Evolutionary conservation across 2,113 vertebrate species (phyloP).

Genomic region (Tylochromis polylepis): DNA sequence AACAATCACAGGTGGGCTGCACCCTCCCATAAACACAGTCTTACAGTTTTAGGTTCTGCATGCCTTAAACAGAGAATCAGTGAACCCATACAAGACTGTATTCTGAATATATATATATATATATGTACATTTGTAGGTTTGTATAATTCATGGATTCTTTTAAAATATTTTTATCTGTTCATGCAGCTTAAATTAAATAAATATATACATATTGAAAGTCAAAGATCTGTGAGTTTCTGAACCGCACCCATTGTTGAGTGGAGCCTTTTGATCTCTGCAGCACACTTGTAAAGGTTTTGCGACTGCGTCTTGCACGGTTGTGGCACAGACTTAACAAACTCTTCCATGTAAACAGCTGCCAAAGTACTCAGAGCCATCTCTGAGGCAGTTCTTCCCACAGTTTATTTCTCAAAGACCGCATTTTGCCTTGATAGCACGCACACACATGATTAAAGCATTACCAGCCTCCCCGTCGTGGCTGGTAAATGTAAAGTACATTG

Average conservation of each 20-base stretch:
- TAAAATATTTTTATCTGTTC: neutral
- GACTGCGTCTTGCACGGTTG: neutral
- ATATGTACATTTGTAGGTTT: too few species aligned
- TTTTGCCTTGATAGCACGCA: neutral
- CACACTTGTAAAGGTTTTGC: neutral
- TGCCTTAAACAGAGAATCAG: neutral
- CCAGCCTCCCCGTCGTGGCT: neutral
- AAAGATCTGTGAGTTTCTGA: neutral
- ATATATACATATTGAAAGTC: neutral
- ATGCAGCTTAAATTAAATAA: neutral
- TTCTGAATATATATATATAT: neutral
- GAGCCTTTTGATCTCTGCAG: neutral
- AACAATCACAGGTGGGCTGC: constrained; percentile 82
- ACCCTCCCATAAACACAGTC: neutral
- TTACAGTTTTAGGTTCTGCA: neutral
- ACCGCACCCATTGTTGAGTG: neutral
- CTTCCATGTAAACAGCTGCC: neutral
- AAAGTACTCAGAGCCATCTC: neutral
- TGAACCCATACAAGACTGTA: neutral
- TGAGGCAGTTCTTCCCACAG: neutral
- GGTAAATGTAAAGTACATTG: neutral
- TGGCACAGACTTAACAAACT: neutral
- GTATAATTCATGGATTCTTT: neutral
- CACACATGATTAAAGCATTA: neutral
- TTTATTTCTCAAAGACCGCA: neutral